Percentiles rank a stretch among this genome's conserved stretches.
Evolutionary conservation across 2,797 vertebrate species (phyloP).

Genomic region (Pterois miles): DNA sequence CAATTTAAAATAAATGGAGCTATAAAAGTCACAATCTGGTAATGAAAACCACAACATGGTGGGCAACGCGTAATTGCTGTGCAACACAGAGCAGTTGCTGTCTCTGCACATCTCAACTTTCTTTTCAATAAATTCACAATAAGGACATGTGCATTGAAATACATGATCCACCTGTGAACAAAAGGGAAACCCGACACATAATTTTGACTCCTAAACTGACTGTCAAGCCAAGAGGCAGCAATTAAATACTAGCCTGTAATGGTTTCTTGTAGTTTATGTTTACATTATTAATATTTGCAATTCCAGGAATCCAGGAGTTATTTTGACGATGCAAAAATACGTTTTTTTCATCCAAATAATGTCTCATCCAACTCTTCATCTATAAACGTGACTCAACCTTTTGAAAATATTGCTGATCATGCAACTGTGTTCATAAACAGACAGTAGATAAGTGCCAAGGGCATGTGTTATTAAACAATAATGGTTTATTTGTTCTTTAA

Average conservation of each 20-base stretch:
- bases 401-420: not conserved
- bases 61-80: not conserved
- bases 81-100: not conserved
- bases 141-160: not conserved
- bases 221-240: not conserved
- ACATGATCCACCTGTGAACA: not conserved
- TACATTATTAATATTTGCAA: not conserved
- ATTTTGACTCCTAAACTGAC: not conserved
- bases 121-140: not conserved
- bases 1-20: constrained; percentile 13
- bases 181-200: not conserved
- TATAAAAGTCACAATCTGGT: not conserved
- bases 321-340: not conserved
- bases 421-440: not conserved
- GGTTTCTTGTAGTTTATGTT: not conserved
- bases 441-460: not conserved
- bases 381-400: not conserved
- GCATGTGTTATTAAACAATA: not conserved
- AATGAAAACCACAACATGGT: not conserved
- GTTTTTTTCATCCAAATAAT: not conserved
- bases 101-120: not conserved
- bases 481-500: not conserved
- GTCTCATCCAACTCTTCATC: not conserved
- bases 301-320: too few species aligned
- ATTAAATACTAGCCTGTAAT: not conserved